Evolutionary conservation across 2,888 invertebrate genomes (phyloP).

Genomic region (Drepana falcataria): DNA sequence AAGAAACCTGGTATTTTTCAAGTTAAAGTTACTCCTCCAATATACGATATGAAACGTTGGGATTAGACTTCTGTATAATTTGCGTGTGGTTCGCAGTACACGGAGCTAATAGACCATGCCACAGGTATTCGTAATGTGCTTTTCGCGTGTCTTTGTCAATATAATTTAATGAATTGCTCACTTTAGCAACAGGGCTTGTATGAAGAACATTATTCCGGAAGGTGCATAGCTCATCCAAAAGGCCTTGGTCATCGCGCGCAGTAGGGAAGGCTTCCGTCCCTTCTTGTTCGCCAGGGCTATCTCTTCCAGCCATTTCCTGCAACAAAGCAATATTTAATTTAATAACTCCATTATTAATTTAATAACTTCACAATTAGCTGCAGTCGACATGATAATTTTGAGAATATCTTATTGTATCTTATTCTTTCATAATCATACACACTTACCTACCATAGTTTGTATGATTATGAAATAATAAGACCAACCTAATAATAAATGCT

Average conservation of each 20-base stretch:
- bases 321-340: conserved; percentile 29
- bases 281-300: conserved; percentile 75
- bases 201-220: conserved; percentile 80
- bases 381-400: no score
- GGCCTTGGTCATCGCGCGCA: conserved; percentile 81
- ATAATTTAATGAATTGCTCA: conserved; percentile 37
- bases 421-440: no score
- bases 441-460: no score
- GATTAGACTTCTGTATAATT: no score
- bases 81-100: no score
- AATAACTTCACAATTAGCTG: no score
- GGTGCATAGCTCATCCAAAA: conserved; percentile 84
- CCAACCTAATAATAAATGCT: no score
- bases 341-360: neutral
- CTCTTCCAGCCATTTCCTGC: conserved; percentile 84
- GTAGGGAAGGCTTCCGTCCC: conserved; percentile 80
- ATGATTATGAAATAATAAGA: no score
- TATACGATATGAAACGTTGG: no score
- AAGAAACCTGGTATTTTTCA: no score
- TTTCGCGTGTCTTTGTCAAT: conserved; percentile 25
- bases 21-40: no score
- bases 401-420: no score
- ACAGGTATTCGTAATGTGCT: conserved; percentile 18
- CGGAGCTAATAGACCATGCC: neutral
- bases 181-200: conserved; percentile 75